A percentile compares a stretch with the other conserved stretches of the same genome.
Conservation (phyloP, 2,888 invertebrate species). For the Urechis unicinctus region DNA sequence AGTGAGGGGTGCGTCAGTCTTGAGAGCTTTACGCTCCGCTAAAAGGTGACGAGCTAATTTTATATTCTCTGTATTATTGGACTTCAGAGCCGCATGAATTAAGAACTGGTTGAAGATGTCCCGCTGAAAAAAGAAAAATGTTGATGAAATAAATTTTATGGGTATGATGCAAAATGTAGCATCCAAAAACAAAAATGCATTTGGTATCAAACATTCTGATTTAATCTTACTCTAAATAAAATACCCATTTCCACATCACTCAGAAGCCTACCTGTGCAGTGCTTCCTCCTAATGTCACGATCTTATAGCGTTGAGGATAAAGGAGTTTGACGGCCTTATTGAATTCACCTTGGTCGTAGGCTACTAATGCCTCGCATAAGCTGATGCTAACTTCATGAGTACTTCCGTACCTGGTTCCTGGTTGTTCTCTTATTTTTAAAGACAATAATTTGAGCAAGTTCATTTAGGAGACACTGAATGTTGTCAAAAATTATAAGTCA, state of each 20-base stretch:
- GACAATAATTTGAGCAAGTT: too few species aligned
- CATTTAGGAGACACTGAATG: too few species aligned
- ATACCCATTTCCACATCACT: too few species aligned
- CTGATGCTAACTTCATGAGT: too few species aligned
- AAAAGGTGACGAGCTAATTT: constrained; percentile 32
- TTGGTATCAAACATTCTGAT: too few species aligned
- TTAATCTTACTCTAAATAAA: too few species aligned
- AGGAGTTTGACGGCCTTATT: constrained; percentile 40
- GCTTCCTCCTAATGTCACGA: constrained; percentile 49
- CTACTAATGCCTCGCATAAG: constrained; percentile 42
- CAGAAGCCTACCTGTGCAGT: constrained; percentile 54
- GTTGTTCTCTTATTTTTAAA: too few species aligned
- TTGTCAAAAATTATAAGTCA: too few species aligned
- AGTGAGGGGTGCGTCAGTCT: constrained; percentile 36
- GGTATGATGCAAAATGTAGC: too few species aligned
- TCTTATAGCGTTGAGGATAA: constrained; percentile 40
- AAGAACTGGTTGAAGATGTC: constrained; percentile 48
- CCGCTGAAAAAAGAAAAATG: constrained; percentile 40
- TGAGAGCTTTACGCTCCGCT: constrained; percentile 34
- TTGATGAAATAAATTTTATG: too few species aligned
- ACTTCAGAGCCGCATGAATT: constrained; percentile 45
- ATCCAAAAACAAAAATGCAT: too few species aligned
- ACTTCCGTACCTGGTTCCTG: too few species aligned
- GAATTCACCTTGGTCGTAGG: constrained; percentile 43
- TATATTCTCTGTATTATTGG: constrained; percentile 24